Evolutionary conservation across 64 coral and sea anemone genomes (phyloP), one percentile per base, ranked within the genome.

Genomic region (Trachythela sp.): DNA sequence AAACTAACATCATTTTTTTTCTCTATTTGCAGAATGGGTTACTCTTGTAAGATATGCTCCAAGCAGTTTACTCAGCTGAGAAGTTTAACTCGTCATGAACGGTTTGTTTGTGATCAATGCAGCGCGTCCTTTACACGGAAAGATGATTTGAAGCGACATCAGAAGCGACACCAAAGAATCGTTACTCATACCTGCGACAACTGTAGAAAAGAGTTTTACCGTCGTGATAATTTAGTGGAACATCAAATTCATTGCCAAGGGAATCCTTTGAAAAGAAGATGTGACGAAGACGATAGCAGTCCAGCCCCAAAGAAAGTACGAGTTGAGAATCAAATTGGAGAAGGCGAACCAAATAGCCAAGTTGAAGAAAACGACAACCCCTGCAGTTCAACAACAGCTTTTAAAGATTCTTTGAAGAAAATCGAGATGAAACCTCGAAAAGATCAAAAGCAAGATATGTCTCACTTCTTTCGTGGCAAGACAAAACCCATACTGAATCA

Each of bases 361-460:
- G 59, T 22, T 68, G 59, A 68, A 68, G 54, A 76, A 37, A 59
- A 24, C 29, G 83, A 86, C 38, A 48, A 85, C 41, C 89, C 89
- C 36, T 86, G 89, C 58, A 39, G 40, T 50, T 86, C 42, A 45
- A 45, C 42, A 45, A 45, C 42, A 45, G 42, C 42, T 45, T 45
- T 45, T 45, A 11, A 45, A 49, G 54, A 91, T 31, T 86, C 89
- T 10, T 42, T 91, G 48, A 85, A 85, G 35, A 91, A n/a, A 48
- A 1, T 45, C 42, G 42, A 45, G 11, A 4, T 45, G 42, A 45
- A 11, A 45, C 42, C 42, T 6, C 42, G 42, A 71, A 36, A 35
- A 2, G 48, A 59, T 0, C 90, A 94, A 68, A 92, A 84, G 33
- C 24, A 76, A 0, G 89, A 94, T 7, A 18, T 91, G 8, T 60